Evolutionary conservation across 2,113 vertebrate species (phyloP).

Genomic region (Strigops habroptila): DNA sequence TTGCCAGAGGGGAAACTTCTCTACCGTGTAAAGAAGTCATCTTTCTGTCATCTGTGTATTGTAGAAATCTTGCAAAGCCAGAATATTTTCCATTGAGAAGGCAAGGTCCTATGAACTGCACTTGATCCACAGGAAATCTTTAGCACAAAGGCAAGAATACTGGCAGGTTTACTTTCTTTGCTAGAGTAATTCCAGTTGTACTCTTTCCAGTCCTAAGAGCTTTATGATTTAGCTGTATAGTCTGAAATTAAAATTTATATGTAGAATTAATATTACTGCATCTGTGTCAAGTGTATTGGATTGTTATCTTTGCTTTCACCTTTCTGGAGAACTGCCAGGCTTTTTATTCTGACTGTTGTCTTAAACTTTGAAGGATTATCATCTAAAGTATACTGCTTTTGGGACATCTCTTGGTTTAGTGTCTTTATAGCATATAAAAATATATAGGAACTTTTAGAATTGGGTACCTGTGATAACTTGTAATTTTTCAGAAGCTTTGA

Average conservation of each 20-base stretch:
- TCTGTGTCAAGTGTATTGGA: neutral
- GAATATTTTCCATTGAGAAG: slow-evolving; percentile 3
- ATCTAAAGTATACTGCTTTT: neutral
- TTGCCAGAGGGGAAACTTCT: slow-evolving; percentile 2
- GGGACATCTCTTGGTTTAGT: neutral
- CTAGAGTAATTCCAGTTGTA: neutral
- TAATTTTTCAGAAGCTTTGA: neutral
- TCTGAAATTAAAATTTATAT: neutral
- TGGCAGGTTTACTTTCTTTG: neutral
- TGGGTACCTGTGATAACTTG: neutral
- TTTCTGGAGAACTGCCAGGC: neutral
- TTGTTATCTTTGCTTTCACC: neutral
- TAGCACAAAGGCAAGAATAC: neutral
- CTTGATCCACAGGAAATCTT: neutral
- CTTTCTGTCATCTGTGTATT: neutral
- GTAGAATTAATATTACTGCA: neutral
- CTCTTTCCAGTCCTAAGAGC: neutral
- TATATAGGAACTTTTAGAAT: neutral
- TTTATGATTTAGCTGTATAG: neutral
- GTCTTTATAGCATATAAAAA: neutral
- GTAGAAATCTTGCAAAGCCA: neutral
- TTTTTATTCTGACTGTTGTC: neutral
- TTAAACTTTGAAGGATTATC: neutral
- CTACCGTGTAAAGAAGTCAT: neutral
- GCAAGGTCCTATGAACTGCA: neutral